A percentile compares a stretch with the other conserved stretches of the same genome.
Conservation (phyloP, 2,888 invertebrate species). For the Baronia brevicornis region DNA sequence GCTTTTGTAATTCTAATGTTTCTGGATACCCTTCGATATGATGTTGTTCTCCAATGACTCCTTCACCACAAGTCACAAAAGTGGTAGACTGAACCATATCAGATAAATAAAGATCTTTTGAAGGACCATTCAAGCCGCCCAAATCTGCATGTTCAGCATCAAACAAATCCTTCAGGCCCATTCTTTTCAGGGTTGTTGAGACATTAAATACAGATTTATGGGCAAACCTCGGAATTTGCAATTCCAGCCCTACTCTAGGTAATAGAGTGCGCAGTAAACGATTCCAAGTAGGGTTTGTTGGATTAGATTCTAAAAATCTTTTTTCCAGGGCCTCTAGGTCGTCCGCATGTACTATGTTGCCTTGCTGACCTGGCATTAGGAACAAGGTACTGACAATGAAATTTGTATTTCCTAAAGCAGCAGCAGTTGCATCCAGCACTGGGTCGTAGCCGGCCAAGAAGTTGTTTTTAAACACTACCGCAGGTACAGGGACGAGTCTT, state of each 20-base stretch:
- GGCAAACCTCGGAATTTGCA: slow-evolving; percentile 89
- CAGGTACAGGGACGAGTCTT: slow-evolving; percentile 88
- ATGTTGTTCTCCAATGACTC: slow-evolving; percentile 81
- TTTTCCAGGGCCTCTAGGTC: slow-evolving; percentile 84
- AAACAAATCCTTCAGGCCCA: slow-evolving; percentile 89
- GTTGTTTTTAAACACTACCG: slow-evolving; percentile 83
- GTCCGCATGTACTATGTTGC: slow-evolving; percentile 85
- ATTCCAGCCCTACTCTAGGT: slow-evolving; percentile 84
- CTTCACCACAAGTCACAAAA: slow-evolving; percentile 89
- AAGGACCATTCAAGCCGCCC: slow-evolving; percentile 86
- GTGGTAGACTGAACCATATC: slow-evolving; percentile 89
- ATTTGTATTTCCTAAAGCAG: slow-evolving; percentile 82
- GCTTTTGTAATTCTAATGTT: slow-evolving; percentile 61
- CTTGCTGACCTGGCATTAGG: slow-evolving; percentile 90
- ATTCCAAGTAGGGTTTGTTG: slow-evolving; percentile 82
- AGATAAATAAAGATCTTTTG: slow-evolving; percentile 87
- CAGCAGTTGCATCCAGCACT: slow-evolving; percentile 87
- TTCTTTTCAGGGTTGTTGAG: slow-evolving; percentile 83
- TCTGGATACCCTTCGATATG: slow-evolving; percentile 89
- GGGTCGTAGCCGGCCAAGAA: slow-evolving; percentile 92
- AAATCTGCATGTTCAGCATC: slow-evolving; percentile 85
- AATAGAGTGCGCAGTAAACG: slow-evolving; percentile 83
- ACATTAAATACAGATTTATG: slow-evolving; percentile 89
- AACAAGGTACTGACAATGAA: slow-evolving; percentile 86
- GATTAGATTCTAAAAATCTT: slow-evolving; percentile 79